phyloP scores from a whole-genome alignment of 2,888 invertebrate species.

The Ryuthela nishihirai region DNA sequence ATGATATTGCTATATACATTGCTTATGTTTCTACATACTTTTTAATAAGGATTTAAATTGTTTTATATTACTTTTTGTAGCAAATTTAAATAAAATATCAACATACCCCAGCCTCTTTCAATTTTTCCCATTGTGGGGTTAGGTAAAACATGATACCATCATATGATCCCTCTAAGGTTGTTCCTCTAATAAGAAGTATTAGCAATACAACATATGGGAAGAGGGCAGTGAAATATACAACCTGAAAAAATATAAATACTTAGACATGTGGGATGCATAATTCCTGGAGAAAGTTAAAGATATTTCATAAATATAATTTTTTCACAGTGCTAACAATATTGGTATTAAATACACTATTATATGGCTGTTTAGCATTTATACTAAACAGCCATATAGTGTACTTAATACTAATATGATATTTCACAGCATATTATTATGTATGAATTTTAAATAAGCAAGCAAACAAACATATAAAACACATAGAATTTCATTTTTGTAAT shows the following conservation, averaged over 20 bases:
- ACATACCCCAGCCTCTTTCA: constrained; percentile 39
- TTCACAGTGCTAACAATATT: too few species aligned
- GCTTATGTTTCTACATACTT: too few species aligned
- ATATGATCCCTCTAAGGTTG: constrained; percentile 87
- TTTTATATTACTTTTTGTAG: background rate
- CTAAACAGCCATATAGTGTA: too few species aligned
- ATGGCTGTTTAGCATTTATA: too few species aligned
- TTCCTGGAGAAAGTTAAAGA: background rate
- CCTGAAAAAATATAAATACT: constrained; percentile 2
- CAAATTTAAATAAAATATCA: background rate
- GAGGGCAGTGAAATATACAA: constrained; percentile 54
- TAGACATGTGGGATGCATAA: background rate
- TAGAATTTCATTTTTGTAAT: too few species aligned
- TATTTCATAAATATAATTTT: background rate
- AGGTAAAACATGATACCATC: constrained; percentile 92
- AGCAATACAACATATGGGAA: constrained; percentile 72
- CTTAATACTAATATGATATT: too few species aligned
- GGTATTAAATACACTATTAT: too few species aligned
- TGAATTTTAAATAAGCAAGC: too few species aligned
- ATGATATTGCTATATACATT: too few species aligned
- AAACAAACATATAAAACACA: too few species aligned
- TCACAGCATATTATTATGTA: too few species aligned
- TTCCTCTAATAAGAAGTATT: constrained; percentile 67
- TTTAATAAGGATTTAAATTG: too few species aligned
- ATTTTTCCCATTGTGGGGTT: constrained; percentile 60